A percentile compares a stretch with the other conserved stretches of the same genome.
These are phyloP conservation scores for Lypha dubia DNA, from an alignment of 2,888 invertebrate species.

Conservation along the genomic window DNA sequence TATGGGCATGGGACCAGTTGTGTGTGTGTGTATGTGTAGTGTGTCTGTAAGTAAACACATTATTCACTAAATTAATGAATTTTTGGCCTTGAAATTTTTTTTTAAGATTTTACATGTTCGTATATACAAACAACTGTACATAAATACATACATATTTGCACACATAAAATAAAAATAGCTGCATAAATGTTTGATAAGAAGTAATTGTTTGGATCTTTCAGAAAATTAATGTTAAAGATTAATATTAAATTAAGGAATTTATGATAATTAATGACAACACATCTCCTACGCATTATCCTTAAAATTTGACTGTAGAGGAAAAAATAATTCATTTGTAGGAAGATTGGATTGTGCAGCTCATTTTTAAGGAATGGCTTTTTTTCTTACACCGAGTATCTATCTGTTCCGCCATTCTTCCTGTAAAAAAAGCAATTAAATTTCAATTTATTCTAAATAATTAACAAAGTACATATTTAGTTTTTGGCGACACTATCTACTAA, in stretches of 20 bases:
- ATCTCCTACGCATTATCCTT: not conserved
- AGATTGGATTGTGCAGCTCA: too few species aligned
- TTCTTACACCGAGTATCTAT: too few species aligned
- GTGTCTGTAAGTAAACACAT: constrained; percentile 7
- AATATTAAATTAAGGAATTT: not conserved
- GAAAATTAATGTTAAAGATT: constrained; percentile 15
- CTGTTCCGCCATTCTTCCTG: too few species aligned
- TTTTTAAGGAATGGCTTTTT: not conserved
- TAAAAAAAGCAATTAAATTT: too few species aligned
- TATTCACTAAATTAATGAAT: constrained; percentile 23
- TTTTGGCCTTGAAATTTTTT: constrained; percentile 67
- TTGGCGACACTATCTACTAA: too few species aligned
- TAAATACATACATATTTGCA: not conserved
- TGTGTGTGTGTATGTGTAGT: not conserved
- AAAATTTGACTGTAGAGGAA: not conserved
- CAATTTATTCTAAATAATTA: too few species aligned
- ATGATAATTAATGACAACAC: too few species aligned
- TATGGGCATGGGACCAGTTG: not conserved
- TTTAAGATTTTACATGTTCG: not conserved
- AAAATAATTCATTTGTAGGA: too few species aligned
- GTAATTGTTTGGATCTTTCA: constrained; percentile 27
- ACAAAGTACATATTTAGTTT: too few species aligned
- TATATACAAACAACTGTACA: too few species aligned
- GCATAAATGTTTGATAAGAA: constrained; percentile 19
- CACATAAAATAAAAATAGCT: not conserved